Base-by-base conservation (phyloP, 2,888 invertebrate species). In the Oscheius sp. region DNA sequence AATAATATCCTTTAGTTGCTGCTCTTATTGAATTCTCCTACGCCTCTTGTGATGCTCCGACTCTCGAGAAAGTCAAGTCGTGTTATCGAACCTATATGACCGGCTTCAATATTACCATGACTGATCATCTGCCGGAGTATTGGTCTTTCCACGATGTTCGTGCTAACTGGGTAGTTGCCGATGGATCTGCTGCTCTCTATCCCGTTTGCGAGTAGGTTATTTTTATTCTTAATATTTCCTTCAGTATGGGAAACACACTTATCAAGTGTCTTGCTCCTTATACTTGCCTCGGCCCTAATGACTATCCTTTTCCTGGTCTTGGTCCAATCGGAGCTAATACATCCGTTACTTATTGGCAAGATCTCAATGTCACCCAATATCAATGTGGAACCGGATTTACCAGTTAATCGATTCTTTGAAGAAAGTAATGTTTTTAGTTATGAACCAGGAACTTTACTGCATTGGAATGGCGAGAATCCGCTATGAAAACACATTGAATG, bases 311-410 rank as follows among this genome's bases (percentile, higher is more conserved):
- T 49, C 24, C 67, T 20, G 12, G n/a, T 5, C 62, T 75, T 62
- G 70, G 70, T 24, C 71, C 71, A 14, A 62, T 63, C 41, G 72
- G 70, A 30, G 36, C 70, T 50, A 71, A 73, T 22, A 66, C 73
- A 14, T 73, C 75, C 12, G 49, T 32, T 20, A 70, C 70, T 44
- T 75, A 73, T 44, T 73, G 70, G 70, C 67, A 73, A 17, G 75
- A 75, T 33, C 44, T 75, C 64, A 70, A 71, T 9, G 72, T 75
- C n/a, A 71, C 73, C 6, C 41, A 70, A 2, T 75, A 73, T 41
- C 73, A 73, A 45, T 75, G 75, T 49, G 72, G 72, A 33, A 59
- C 66, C n/a, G 75, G 73, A 63, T 75, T 71, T 22, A 68, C 71
- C 49, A 68, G 73, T 72, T 50, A 71, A 62, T 38, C 3, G 14